Evolutionary conservation across 1,140 invertebrate genomes (phyloP), one percentile per base, ranked within the genome.

Genomic region (Ylistrum balloti): DNA sequence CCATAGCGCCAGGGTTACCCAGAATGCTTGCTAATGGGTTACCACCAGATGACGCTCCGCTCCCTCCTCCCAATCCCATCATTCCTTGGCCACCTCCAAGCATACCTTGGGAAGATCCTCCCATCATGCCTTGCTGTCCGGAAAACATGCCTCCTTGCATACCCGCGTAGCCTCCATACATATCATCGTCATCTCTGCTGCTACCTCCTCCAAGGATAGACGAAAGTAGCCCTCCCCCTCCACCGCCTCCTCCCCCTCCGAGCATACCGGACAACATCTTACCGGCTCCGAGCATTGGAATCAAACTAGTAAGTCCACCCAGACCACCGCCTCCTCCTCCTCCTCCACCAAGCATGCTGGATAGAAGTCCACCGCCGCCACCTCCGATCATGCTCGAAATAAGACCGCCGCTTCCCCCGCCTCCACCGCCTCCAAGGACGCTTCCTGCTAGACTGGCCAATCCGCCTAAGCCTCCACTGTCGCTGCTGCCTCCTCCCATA

Each of bases 181-280:
- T 7, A 33, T 45, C 74, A n/a, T 45, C 85, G 28, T 90, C 15
- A 22, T 86, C 34, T 33, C 87, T 90, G 5, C 85, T 56, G 15
- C 22, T 28, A 28, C 89, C 91, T 35, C 91, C 56, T n/a, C 56
- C 56, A 28, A 74, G 56, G n/a, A 74, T 1, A 74, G 56, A 74
- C 0, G 56, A 74, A 86, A 89, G 85, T 33, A 86, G 35, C 41
- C 88, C 88, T 34, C 41, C 87, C 28, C 87, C 35, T 86, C 35
- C 35, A 13, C 86, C 89, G 15, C 88, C 56, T 7, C 91, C 91
- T 41, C 87, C 86, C 56, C 89, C 90, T 28, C 88, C 88, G 28
- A 90, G 22, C 88, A 90, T 89, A 13, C 74, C 56, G 17, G 85
- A 86, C 85, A 90, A 20, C 33, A 87, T 86, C 87, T 92, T 88